Percentiles rank a stretch among this genome's conserved stretches.
Evolutionary conservation across 2,797 vertebrate genomes (phyloP).

Genomic region (Syndactyla subalaris): DNA sequence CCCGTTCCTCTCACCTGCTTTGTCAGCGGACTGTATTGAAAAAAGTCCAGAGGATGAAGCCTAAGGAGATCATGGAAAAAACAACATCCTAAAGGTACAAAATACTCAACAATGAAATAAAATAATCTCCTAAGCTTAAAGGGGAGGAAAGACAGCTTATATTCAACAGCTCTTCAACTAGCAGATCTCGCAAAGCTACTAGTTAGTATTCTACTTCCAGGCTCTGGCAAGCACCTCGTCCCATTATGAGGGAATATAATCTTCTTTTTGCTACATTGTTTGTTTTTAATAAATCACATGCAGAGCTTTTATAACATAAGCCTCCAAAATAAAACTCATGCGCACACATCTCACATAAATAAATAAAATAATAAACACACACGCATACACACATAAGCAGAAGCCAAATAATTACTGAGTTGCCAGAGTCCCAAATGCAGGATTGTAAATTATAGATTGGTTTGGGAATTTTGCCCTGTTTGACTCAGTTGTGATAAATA

Average conservation of each 20-base stretch:
- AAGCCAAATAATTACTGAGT: slow-evolving; percentile 38
- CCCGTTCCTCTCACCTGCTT: not conserved
- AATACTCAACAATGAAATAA: not conserved
- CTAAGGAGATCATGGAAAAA: not conserved
- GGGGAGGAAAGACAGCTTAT: not conserved
- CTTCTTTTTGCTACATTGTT: not conserved
- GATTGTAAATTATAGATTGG: slow-evolving; percentile 13
- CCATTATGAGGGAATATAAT: slow-evolving; percentile 15
- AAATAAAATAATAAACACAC: slow-evolving; percentile 50
- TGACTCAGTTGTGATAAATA: slow-evolving; percentile 13
- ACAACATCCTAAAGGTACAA: not conserved
- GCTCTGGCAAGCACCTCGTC: not conserved
- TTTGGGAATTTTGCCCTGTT: slow-evolving; percentile 28
- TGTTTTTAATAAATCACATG: slow-evolving; percentile 38
- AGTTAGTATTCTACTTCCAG: not conserved
- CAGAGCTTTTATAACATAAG: slow-evolving; percentile 17
- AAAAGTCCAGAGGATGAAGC: not conserved
- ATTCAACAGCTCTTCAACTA: not conserved
- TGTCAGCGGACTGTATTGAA: not conserved
- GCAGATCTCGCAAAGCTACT: not conserved
- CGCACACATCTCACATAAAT: slow-evolving; percentile 12
- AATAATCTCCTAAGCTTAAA: not conserved
- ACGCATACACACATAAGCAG: not conserved
- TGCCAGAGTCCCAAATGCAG: not conserved
- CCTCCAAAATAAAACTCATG: not conserved